Evolutionary conservation across 2,888 invertebrate genomes (phyloP).

Genomic region (Dendrolimus pini): DNA sequence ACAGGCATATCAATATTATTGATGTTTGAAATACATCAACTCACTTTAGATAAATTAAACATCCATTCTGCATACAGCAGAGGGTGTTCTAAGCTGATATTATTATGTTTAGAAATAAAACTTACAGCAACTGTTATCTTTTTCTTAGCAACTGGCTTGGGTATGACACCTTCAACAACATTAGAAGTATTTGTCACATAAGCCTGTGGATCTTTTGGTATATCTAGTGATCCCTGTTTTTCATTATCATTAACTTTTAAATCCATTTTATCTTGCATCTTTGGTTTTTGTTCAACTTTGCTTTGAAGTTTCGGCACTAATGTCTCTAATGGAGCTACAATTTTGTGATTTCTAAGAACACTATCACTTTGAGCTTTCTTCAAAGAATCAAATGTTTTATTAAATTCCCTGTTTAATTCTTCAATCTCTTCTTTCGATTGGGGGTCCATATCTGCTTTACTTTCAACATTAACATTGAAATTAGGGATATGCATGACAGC

Average conservation of each 20-base stretch:
- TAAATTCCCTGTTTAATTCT: slow-evolving; percentile 60
- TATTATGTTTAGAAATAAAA: slow-evolving; percentile 9
- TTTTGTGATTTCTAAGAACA: slow-evolving; percentile 13
- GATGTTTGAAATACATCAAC: too few relatives aligned
- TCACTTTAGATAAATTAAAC: too few relatives aligned
- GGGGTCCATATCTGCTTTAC: slow-evolving; percentile 39
- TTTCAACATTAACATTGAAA: slow-evolving; percentile 30
- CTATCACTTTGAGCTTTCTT: slow-evolving; percentile 29
- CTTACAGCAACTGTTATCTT: slow-evolving; percentile 58
- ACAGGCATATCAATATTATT: too few relatives aligned
- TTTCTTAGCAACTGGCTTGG: slow-evolving; percentile 59
- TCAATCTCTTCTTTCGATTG: slow-evolving; percentile 53
- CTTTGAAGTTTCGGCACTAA: slow-evolving; percentile 10
- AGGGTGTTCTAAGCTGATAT: too few relatives aligned
- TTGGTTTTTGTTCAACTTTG: not conserved
- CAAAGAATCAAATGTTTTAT: slow-evolving; percentile 57
- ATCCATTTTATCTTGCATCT: not conserved
- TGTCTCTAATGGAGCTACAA: slow-evolving; percentile 29
- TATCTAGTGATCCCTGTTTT: not conserved
- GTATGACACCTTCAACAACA: slow-evolving; percentile 9
- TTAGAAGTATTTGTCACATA: not conserved
- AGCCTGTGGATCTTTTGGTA: not conserved
- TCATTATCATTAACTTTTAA: not conserved
- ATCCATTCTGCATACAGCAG: too few relatives aligned
- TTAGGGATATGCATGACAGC: slow-evolving; percentile 51